These are phyloP conservation scores for Gastrophryne carolinensis DNA, from an alignment of 2,797 vertebrate species.

Conservation along the genomic window DNA sequence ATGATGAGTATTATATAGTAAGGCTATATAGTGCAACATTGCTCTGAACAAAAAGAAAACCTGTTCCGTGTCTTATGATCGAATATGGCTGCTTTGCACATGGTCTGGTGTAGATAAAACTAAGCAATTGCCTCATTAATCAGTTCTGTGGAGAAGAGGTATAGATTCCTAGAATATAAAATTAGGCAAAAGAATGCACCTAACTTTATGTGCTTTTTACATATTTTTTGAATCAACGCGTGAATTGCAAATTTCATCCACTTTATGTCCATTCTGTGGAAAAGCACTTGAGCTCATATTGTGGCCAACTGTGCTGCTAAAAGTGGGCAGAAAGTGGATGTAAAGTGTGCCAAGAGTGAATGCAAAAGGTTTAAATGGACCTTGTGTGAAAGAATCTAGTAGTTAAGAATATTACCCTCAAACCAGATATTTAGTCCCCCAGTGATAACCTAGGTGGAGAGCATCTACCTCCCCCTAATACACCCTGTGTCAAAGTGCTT, in stretches of 20 bases:
- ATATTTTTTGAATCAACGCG: no score
- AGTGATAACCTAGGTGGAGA: not conserved
- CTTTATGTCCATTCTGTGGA: no score
- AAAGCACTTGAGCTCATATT: no score
- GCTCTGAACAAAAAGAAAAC: not conserved
- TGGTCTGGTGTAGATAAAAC: not conserved
- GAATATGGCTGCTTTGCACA: not conserved
- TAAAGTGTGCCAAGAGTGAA: no score
- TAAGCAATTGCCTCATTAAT: not conserved
- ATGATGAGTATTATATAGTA: not conserved
- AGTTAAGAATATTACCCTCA: not conserved
- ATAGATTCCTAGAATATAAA: not conserved
- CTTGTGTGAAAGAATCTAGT: not conserved
- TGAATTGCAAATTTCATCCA: no score
- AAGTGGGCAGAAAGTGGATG: no score
- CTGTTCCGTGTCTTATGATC: not conserved
- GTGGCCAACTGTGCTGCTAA: no score
- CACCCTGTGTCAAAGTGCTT: not conserved
- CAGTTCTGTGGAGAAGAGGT: no score
- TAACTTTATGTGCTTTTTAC: not conserved
- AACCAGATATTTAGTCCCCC: not conserved
- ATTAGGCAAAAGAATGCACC: not conserved
- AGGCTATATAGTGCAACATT: slow-evolving; percentile 35
- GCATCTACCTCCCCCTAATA: not conserved
- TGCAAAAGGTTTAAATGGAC: no score